These are phyloP conservation scores for Melanotaenia trifasciata DNA, from an alignment of 2,797 vertebrate species.

Conservation along the genomic window DNA sequence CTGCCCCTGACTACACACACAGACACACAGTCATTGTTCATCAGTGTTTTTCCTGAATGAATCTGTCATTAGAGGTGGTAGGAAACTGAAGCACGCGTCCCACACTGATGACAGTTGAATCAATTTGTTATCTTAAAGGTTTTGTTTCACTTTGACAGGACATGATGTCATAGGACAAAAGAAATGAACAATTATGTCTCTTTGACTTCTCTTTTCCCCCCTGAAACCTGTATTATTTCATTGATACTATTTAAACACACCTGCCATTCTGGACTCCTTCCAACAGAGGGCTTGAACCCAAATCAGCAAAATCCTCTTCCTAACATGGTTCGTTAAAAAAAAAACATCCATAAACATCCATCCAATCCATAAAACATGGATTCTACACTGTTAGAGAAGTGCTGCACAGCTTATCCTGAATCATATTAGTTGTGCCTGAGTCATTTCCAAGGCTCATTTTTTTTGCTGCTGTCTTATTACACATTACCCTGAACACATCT, in stretches of 20 bases:
- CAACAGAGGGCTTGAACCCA: slow-evolving; percentile 18
- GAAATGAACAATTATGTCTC: slow-evolving; percentile 41
- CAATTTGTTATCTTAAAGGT: slow-evolving; percentile 74
- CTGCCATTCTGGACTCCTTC: slow-evolving; percentile 36
- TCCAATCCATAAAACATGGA: slow-evolving; percentile 5
- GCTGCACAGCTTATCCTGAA: slow-evolving; percentile 8
- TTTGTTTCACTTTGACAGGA: slow-evolving; percentile 74
- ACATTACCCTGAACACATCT: slow-evolving; percentile 65
- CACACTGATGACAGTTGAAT: slow-evolving; percentile 57
- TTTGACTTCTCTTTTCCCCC: slow-evolving; percentile 49
- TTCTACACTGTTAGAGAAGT: slow-evolving; percentile 9
- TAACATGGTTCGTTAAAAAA: slow-evolving; percentile 12
- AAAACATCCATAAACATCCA: no score
- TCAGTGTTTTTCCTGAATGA: slow-evolving; percentile 46
- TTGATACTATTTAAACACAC: slow-evolving; percentile 32
- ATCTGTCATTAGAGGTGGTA: slow-evolving; percentile 57
- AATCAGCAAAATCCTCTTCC: slow-evolving; percentile 21
- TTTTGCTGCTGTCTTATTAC: slow-evolving; percentile 69
- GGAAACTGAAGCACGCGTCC: slow-evolving; percentile 50
- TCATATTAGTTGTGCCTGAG: slow-evolving; percentile 58
- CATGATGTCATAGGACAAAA: slow-evolving; percentile 72
- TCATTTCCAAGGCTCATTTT: slow-evolving; percentile 57
- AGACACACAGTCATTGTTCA: slow-evolving; percentile 40
- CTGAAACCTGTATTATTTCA: slow-evolving; percentile 33
- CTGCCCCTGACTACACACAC: slow-evolving; percentile 36